A percentile compares a stretch with the other conserved stretches of the same genome.
phyloP scores from a whole-genome alignment of 2,888 invertebrate species.

The Halictus ligatus region DNA sequence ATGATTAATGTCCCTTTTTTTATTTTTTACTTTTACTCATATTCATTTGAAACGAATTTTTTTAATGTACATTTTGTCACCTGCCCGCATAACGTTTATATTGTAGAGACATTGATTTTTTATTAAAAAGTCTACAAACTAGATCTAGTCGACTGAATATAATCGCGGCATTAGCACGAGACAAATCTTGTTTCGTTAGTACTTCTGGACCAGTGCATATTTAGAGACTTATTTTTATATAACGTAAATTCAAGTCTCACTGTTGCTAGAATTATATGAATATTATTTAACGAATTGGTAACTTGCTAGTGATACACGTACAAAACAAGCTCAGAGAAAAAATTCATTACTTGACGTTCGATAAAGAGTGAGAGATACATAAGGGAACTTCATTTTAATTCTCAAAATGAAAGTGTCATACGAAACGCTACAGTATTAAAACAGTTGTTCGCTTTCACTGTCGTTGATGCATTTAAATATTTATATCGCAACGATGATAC shows the following conservation, averaged over 20 bases:
- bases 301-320: not conserved
- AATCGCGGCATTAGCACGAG: conserved; percentile 21
- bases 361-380: not conserved
- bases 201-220: conserved; percentile 19
- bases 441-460: conserved; percentile 35
- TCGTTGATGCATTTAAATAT: conserved; percentile 50
- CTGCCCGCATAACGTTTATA: conserved; percentile 26
- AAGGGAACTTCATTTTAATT: not conserved
- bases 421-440: conserved; percentile 59
- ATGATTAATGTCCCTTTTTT: conserved; percentile 5
- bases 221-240: conserved; percentile 27
- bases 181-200: conserved; percentile 18
- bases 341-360: not conserved
- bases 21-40: not conserved
- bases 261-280: conserved; percentile 17
- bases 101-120: conserved; percentile 31
- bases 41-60: conserved; percentile 25
- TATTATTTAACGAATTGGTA: not conserved
- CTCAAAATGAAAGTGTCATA: conserved; percentile 12
- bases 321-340: not conserved
- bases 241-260: conserved; percentile 7
- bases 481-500: conserved; percentile 15
- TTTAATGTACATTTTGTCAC: conserved; percentile 44
- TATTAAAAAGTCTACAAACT: conserved; percentile 51
- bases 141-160: conserved; percentile 51